Percentiles rank a stretch among this genome's conserved stretches.
Conservation (phyloP, 2,797 vertebrate genomes). For the Coilia nasus region DNA sequence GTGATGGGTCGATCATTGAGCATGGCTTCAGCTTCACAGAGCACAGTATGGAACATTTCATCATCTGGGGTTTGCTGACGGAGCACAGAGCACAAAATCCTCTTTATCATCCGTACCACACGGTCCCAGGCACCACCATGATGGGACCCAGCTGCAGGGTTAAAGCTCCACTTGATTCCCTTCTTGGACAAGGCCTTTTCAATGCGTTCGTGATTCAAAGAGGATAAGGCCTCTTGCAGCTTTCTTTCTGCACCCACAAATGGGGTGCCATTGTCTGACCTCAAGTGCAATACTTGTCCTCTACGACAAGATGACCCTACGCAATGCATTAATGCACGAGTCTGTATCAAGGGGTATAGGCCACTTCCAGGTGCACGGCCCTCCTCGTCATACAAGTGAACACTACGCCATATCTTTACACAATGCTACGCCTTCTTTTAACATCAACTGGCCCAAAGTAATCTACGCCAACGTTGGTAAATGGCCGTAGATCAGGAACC, state of each 20-base stretch:
- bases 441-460: not conserved
- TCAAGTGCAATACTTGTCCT: not conserved
- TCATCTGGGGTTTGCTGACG: conserved; percentile 6
- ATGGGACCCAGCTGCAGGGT: not conserved
- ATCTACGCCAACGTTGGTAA: not conserved
- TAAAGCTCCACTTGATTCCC: not conserved
- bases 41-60: not conserved
- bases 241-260: not conserved
- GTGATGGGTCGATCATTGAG: not conserved
- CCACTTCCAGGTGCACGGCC: conserved; percentile 24
- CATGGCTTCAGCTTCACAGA: not conserved
- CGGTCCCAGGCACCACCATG: not conserved
- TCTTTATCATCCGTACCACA: not conserved
- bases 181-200: not conserved
- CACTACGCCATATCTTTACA: conserved; percentile 25
- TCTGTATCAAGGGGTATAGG: not conserved
- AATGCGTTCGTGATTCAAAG: not conserved
- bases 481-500: not conserved
- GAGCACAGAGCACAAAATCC: conserved; percentile 25
- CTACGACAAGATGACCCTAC: not conserved
- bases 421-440: not conserved
- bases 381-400: conserved; percentile 21
- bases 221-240: not conserved
- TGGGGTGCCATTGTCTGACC: not conserved
- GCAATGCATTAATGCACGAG: conserved; percentile 10